Conservation (phyloP, 2,888 invertebrate species). For the Cosmorhoe ocellata region DNA sequence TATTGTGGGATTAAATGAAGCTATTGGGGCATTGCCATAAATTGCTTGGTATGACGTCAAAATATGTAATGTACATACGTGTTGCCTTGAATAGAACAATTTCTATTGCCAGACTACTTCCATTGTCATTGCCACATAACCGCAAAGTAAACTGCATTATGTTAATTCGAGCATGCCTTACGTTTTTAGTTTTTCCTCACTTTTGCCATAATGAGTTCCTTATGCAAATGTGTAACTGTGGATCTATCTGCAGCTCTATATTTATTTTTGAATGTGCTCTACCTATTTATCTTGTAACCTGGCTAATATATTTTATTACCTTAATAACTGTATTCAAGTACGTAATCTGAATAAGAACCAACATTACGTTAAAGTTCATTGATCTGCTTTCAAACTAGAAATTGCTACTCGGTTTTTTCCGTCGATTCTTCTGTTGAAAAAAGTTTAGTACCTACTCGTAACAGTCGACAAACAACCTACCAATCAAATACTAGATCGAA, state of each 20-base stretch:
- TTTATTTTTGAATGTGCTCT: not conserved
- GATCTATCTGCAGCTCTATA: conserved; percentile 6
- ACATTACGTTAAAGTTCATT: conserved; percentile 14
- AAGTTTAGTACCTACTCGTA: not conserved
- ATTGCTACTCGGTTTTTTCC: conserved; percentile 6
- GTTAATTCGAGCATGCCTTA: conserved; percentile 11
- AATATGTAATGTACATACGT: no score
- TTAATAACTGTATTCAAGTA: no score
- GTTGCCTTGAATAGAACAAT: no score
- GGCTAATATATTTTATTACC: no score
- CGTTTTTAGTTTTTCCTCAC: conserved; percentile 12
- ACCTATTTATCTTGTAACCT: not conserved
- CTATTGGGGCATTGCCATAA: no score
- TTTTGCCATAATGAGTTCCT: conserved; percentile 13
- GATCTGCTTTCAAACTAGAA: conserved; percentile 11
- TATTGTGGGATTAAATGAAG: no score
- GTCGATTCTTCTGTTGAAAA: conserved; percentile 8
- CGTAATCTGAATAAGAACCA: not conserved
- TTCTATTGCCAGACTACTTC: no score
- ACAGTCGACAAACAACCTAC: not conserved
- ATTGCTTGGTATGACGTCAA: no score
- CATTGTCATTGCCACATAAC: conserved; percentile 15
- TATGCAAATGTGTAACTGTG: conserved; percentile 15
- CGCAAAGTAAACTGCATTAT: conserved; percentile 22
- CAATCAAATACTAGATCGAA: conserved; percentile 6